Base-by-base conservation (phyloP, 2,113 vertebrate genomes). In the Gulo gulo region DNA sequence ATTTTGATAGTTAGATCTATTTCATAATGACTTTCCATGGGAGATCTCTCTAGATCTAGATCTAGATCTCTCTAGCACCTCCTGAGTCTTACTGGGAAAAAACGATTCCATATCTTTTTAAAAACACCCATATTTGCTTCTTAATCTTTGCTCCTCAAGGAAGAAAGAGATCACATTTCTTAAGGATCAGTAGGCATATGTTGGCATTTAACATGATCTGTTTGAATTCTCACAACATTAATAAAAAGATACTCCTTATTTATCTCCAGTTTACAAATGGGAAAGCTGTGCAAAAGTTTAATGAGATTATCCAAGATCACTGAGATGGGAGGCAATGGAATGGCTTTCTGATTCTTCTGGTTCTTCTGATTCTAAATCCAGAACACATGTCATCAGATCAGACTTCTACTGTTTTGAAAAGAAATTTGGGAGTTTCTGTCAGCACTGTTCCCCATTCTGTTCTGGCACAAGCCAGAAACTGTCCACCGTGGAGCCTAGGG, bases 351-450 rank as follows among this genome's bases (percentile, higher is more conserved):
- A 7, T 73, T 34, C 79, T 88, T 90, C 36, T 23, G 14, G 88
- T 47, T 82, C 79, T 93, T 90, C 36, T 26, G 18, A 91, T 52
- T 88, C 26, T 84, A 92, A 94, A 73, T 42, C 21, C 4, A 16
- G 42, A 86, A 29, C 11, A 0, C 26, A 65, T 16, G n/a, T 91
- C 13, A 50, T 65, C 69, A 87, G 74, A 57, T 67, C 26, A 26
- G 39, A 84, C 20, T 57, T 45, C 24, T 74, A 16, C 7, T 61
- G 0, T 52, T 73, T 81, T 67, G 3, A 12, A 71, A 87, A 59
- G 24, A 59, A 42, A 52, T 47, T 4, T 47, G 31, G 63, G 7
- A 8, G 7, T 21, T 69, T 78, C 18, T 50, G 0, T 31, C 20
- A 57, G 2, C 42, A 7, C 31, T 31, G 4, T 1, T 47, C 14